A percentile compares a stretch with the other conserved stretches of the same genome.
phyloP scores from a whole-genome alignment of 2,888 invertebrate genomes.

The Drosophila suboccidentalis region DNA sequence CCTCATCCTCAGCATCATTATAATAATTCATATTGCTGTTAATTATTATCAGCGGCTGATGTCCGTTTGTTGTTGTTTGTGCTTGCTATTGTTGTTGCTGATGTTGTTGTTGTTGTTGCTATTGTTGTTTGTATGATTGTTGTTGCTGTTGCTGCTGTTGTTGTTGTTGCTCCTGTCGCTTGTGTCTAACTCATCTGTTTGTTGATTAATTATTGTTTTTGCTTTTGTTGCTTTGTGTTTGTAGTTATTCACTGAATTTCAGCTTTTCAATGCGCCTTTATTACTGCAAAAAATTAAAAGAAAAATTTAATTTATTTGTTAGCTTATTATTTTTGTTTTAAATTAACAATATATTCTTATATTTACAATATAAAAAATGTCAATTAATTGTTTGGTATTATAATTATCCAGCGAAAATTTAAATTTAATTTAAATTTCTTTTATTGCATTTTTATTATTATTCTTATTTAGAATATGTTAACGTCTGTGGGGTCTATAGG shows the following conservation, averaged over 20 bases:
- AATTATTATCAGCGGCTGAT: constrained; percentile 27
- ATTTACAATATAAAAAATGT: not conserved
- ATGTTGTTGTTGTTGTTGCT: constrained; percentile 31
- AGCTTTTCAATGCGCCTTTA: constrained; percentile 85
- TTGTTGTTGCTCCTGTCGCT: constrained; percentile 36
- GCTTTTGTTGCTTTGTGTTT: constrained; percentile 80
- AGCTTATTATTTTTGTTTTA: not conserved
- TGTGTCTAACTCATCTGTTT: constrained; percentile 70
- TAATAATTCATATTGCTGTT: constrained; percentile 1
- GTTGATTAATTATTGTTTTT: constrained; percentile 77
- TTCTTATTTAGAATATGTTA: not conserved
- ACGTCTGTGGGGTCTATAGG: constrained; percentile 22
- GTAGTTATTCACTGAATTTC: constrained; percentile 83
- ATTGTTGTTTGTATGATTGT: constrained; percentile 17
- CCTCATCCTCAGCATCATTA: constrained; percentile 25
- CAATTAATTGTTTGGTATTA: no score
- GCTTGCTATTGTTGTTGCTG: constrained; percentile 36
- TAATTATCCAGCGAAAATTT: no score
- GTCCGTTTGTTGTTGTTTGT: constrained; percentile 46
- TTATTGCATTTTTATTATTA: not conserved
- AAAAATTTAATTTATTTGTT: not conserved
- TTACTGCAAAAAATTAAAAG: constrained; percentile 77
- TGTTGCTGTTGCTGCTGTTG: constrained; percentile 21
- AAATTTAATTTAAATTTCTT: not conserved
- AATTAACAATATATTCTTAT: not conserved